Percentiles rank a stretch among this genome's conserved stretches.
Evolutionary conservation across 1,140 invertebrate genomes (phyloP).

Genomic region (Pemphigus obesinymphae): DNA sequence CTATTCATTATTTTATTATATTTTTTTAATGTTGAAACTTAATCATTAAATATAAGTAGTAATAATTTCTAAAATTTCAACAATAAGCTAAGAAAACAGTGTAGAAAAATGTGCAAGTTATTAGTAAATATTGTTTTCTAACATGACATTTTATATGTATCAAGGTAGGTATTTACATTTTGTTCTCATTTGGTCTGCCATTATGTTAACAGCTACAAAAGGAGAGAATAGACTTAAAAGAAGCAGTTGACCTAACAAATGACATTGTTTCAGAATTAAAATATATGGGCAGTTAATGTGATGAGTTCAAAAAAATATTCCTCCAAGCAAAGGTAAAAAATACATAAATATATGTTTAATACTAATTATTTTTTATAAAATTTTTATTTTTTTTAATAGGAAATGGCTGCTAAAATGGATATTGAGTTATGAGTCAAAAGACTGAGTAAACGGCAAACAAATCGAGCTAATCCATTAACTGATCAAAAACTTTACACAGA

Average conservation of each 20-base stretch:
- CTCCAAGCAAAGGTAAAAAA: neutral
- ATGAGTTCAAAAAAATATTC: slow-evolving; percentile 1
- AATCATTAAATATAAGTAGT: too few species aligned
- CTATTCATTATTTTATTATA: too few species aligned
- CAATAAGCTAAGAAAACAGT: too few species aligned
- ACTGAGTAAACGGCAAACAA: neutral
- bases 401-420: neutral
- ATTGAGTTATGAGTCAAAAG: neutral
- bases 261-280: neutral
- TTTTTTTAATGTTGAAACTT: too few species aligned
- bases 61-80: too few species aligned
- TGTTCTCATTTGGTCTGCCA: neutral
- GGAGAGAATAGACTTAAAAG: neutral
- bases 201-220: neutral
- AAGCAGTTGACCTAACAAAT: neutral
- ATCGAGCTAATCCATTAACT: neutral
- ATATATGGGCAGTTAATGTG: neutral
- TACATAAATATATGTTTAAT: neutral
- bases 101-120: too few species aligned
- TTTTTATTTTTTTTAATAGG: too few species aligned
- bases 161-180: neutral
- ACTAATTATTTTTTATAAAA: neutral
- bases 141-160: neutral
- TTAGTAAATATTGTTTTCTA: neutral
- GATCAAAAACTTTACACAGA: neutral